These are phyloP conservation scores for Aporophyla nigra DNA, from an alignment of 2,888 invertebrate genomes.

Conservation along the genomic window DNA sequence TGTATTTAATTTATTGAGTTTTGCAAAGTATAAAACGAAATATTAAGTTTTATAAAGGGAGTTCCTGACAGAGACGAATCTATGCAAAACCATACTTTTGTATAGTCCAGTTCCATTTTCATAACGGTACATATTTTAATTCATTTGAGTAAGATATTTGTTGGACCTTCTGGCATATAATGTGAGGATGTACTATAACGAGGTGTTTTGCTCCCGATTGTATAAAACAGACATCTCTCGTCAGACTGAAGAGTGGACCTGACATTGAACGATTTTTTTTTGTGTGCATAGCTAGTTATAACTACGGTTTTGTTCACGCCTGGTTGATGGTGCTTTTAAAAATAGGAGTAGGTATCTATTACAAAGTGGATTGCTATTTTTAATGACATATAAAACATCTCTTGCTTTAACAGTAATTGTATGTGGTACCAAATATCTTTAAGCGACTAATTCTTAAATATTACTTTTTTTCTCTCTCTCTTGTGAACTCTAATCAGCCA, in stretches of 20 bases:
- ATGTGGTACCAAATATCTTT: not conserved
- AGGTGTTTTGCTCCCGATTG: slow-evolving; percentile 25
- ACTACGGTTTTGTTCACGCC: not conserved
- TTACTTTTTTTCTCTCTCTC: not conserved
- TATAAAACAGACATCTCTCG: slow-evolving; percentile 26
- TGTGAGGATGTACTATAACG: slow-evolving; percentile 4
- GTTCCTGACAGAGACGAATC: no score
- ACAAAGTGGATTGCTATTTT: not conserved
- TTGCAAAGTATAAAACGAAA: not conserved
- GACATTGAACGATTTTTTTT: slow-evolving; percentile 37
- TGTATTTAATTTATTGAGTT: not conserved
- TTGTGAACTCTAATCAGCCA: no score
- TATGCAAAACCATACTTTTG: not conserved
- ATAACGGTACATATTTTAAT: no score
- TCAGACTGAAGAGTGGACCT: slow-evolving; percentile 12
- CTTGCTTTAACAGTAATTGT: no score
- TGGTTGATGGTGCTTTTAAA: no score
- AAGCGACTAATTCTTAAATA: not conserved
- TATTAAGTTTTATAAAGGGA: not conserved
- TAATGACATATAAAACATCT: no score
- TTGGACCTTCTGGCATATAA: slow-evolving; percentile 18
- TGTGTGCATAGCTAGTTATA: slow-evolving; percentile 20
- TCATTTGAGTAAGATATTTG: not conserved
- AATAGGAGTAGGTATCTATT: not conserved
- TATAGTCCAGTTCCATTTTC: not conserved